These are phyloP conservation scores for Watsonalla cultraria DNA, from an alignment of 2,888 invertebrate genomes.

Conservation along the genomic window DNA sequence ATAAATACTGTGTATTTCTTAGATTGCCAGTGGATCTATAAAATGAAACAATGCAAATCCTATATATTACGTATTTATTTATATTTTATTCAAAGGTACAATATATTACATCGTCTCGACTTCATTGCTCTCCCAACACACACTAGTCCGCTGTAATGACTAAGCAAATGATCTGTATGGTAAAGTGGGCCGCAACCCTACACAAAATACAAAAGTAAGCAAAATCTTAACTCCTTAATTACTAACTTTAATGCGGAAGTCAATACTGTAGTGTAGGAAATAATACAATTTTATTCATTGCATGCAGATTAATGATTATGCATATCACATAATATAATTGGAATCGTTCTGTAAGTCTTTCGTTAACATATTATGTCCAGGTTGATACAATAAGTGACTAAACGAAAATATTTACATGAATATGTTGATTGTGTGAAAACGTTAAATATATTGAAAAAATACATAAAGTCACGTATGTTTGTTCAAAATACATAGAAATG, in stretches of 20 bases:
- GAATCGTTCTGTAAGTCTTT: conserved; percentile 25
- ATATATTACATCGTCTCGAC: conserved; percentile 76
- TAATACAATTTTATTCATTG: conserved; percentile 61
- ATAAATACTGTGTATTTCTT: neutral
- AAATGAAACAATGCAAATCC: conserved; percentile 48
- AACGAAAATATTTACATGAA: conserved; percentile 59
- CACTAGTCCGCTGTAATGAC: conserved; percentile 67
- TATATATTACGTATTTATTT: conserved; percentile 79
- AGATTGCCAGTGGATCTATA: neutral
- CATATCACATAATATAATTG: conserved; percentile 46
- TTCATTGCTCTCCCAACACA: conserved; percentile 59
- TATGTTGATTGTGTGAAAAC: neutral
- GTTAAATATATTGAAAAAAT: neutral
- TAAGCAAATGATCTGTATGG: conserved; percentile 70
- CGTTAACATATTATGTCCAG: conserved; percentile 36
- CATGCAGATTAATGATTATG: conserved; percentile 66
- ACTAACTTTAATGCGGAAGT: conserved; percentile 67
- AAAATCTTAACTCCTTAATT: conserved; percentile 63
- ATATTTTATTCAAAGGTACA: conserved; percentile 76
- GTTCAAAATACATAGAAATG: neutral
- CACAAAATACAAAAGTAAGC: conserved; percentile 74
- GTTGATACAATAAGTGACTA: conserved; percentile 42
- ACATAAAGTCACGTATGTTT: conserved; percentile 1
- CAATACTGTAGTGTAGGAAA: conserved; percentile 72
- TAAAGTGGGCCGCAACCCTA: conserved; percentile 61